Percentiles rank a stretch among this genome's conserved stretches.
phyloP scores from a whole-genome alignment of 2,888 invertebrate species.

The Hermodice carunculata region DNA sequence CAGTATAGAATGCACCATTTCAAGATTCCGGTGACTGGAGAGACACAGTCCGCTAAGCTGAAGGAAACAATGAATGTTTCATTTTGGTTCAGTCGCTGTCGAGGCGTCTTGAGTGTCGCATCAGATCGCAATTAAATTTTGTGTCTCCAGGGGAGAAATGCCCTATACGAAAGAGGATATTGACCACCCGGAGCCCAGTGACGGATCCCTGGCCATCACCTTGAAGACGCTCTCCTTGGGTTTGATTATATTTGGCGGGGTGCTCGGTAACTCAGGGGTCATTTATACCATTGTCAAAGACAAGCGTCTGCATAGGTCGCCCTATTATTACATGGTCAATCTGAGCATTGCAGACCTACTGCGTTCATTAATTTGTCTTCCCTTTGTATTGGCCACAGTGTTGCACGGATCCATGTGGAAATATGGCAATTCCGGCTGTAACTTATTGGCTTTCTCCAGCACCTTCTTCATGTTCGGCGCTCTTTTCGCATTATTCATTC shows the following conservation, averaged over 20 bases:
- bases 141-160: slow-evolving; percentile 3
- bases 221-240: slow-evolving; percentile 38
- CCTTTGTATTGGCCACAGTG: slow-evolving; percentile 57
- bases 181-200: slow-evolving; percentile 11
- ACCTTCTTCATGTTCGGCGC: slow-evolving; percentile 61
- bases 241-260: slow-evolving; percentile 44
- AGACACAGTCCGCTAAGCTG: too few species aligned
- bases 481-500: slow-evolving; percentile 50
- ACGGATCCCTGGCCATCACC: slow-evolving; percentile 24
- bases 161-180: slow-evolving; percentile 2
- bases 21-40: too few species aligned
- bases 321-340: slow-evolving; percentile 62
- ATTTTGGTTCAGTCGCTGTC: too few species aligned
- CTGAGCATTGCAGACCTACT: slow-evolving; percentile 58
- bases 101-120: too few species aligned
- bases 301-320: slow-evolving; percentile 53
- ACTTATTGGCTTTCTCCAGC: slow-evolving; percentile 58
- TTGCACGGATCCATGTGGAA: slow-evolving; percentile 55
- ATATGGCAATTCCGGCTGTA: slow-evolving; percentile 56
- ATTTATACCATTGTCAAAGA: slow-evolving; percentile 49
- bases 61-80: too few species aligned
- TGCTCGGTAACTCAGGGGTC: slow-evolving; percentile 48
- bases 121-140: too few species aligned
- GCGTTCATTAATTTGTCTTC: slow-evolving; percentile 58
- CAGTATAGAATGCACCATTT: too few species aligned